A percentile compares a stretch with the other conserved stretches of the same genome.
Evolutionary conservation across 2,797 vertebrate genomes (phyloP).

Genomic region (Melanotaenia pygmaea): DNA sequence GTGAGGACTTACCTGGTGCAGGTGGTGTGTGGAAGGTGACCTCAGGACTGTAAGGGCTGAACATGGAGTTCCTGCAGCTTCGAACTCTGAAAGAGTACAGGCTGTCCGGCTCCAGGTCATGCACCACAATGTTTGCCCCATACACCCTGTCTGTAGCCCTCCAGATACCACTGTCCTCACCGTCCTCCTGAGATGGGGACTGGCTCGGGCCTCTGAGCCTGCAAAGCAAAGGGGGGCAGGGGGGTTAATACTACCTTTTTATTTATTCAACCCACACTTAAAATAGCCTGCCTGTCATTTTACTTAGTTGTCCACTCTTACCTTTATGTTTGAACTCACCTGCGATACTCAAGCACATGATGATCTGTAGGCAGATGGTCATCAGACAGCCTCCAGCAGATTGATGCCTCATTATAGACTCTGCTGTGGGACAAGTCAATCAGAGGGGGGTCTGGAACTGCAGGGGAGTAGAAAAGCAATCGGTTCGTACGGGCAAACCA

Average conservation of each 20-base stretch:
- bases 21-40: conserved; percentile 90
- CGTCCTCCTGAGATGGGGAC: conserved; percentile 77
- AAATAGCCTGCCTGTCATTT: neutral
- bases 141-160: conserved; percentile 83
- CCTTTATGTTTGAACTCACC: conserved; percentile 41
- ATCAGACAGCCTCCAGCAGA: conserved; percentile 90
- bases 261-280: neutral
- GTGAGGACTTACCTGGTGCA: conserved; percentile 85
- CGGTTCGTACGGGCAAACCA: neutral
- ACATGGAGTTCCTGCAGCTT: conserved; percentile 87
- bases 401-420: conserved; percentile 90
- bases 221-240: neutral
- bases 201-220: conserved; percentile 61
- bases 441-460: conserved; percentile 91
- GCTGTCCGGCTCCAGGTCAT: conserved; percentile 85
- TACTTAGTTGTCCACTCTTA: neutral
- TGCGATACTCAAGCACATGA: conserved; percentile 90
- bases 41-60: conserved; percentile 90
- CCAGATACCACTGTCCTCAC: conserved; percentile 81
- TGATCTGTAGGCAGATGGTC: conserved; percentile 88
- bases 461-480: conserved; percentile 24
- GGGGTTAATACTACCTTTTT: neutral
- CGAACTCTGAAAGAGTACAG: conserved; percentile 90
- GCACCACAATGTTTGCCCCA: conserved; percentile 84
- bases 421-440: conserved; percentile 89